Conservation (phyloP, 2,888 invertebrate genomes). For the Petrophora chlorosata region DNA sequence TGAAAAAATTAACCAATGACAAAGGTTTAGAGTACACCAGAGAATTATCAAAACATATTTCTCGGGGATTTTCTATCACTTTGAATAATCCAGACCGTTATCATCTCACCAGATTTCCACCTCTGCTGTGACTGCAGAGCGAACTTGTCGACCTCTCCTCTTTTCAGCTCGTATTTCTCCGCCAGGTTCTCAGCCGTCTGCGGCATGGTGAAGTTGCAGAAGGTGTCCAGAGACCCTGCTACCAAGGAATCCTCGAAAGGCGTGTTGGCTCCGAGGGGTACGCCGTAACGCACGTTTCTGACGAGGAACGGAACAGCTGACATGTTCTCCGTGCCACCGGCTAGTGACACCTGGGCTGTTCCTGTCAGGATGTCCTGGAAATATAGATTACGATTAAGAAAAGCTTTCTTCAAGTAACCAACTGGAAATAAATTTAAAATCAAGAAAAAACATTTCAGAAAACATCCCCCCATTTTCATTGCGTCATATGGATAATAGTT, state of each 20-base stretch:
- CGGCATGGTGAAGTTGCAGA: conserved; percentile 97
- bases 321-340: conserved; percentile 98
- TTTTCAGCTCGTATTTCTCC: conserved; percentile 89
- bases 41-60: too few relatives aligned
- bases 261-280: conserved; percentile 89
- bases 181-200: conserved; percentile 97
- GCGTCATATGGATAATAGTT: too few relatives aligned
- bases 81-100: background rate
- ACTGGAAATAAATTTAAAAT: too few relatives aligned
- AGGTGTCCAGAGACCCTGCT: conserved; percentile 90
- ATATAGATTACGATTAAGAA: too few relatives aligned
- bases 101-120: conserved; percentile 90
- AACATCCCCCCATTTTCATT: too few relatives aligned
- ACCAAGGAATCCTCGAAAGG: conserved; percentile 91
- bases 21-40: too few relatives aligned
- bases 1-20: too few relatives aligned
- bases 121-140: conserved; percentile 92
- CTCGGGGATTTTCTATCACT: too few relatives aligned
- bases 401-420: too few relatives aligned
- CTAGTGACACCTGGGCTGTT: conserved; percentile 91
- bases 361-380: conserved; percentile 93
- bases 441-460: too few relatives aligned
- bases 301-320: conserved; percentile 93
- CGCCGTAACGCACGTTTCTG: conserved; percentile 93
- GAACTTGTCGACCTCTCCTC: conserved; percentile 93